A percentile compares a stretch with the other conserved stretches of the same genome.
phyloP scores from a whole-genome alignment of 1,140 invertebrate genomes.

The Lineus longissimus region DNA sequence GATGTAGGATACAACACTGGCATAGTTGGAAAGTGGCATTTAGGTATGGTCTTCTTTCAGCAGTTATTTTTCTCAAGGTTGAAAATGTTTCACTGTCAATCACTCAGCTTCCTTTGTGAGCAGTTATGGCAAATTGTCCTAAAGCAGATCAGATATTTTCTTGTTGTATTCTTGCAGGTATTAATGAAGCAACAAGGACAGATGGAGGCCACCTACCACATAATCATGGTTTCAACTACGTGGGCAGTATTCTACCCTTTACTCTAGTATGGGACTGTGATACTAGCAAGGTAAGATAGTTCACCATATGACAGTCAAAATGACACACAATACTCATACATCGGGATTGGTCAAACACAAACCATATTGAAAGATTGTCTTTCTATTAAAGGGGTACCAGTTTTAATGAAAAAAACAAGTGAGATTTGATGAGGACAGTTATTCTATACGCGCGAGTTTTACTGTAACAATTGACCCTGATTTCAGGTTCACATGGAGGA shows the following conservation, averaged over 20 bases:
- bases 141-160: too few species aligned
- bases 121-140: too few species aligned
- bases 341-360: too few species aligned
- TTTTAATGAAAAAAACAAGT: too few species aligned
- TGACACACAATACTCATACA: too few species aligned
- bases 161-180: neutral
- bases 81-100: neutral
- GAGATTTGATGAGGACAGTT: too few species aligned
- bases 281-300: neutral
- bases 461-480: too few species aligned
- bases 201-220: neutral
- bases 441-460: too few species aligned
- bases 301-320: too few species aligned
- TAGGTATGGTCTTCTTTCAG: constrained; percentile 36
- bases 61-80: neutral
- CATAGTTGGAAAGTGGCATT: constrained; percentile 39
- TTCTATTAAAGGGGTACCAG: too few species aligned
- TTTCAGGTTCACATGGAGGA: constrained; percentile 3
- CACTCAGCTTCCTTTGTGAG: too few species aligned
- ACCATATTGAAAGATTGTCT: too few species aligned
- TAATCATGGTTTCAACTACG: neutral
- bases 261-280: neutral
- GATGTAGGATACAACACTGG: constrained; percentile 28
- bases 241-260: neutral
- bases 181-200: neutral